Evolutionary conservation across 2,113 vertebrate genomes (phyloP), one percentile per base, ranked within the genome.

Genomic region (Oryzias woworae): DNA sequence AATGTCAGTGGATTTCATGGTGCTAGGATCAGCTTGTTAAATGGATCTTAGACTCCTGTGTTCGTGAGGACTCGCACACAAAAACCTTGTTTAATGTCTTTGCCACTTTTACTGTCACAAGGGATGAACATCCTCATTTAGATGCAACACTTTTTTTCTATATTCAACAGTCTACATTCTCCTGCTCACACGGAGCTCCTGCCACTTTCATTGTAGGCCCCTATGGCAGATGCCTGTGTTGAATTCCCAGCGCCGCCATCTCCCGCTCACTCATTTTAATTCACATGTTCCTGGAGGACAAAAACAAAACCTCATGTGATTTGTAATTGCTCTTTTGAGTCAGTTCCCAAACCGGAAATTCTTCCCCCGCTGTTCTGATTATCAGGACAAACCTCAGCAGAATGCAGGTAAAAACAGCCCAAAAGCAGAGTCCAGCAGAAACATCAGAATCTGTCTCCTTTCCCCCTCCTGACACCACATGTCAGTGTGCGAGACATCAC

Each of bases 41-140:
- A 36, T 36, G 26, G 26, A 28, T 4, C 26, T 28, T 28, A 28
- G 26, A 28, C 26, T 4, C 26, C 26, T 6, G 36, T 36, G 36
- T 36, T 36, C 2, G 36, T 36, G 36, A 8, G 36, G 36, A 36
- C 36, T 36, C 36, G 44, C 41, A 58, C 61, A 71, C 77, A 62
- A 55, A 62, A 47, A 58, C 58, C 57, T 75, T 58, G 63, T 81
- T 5, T 28, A 28, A 28, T 28, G 26, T 28, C 26, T 28, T 28
- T 28, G 26, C 26, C 26, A 28, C 26, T 28, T 28, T 72, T 72
- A 72, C 66, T 1, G 14, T 59, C 36, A 73, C 76, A 62, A 79
- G 44, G 66, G 15, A 4, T 63, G 83, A 77, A 71, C 80, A 77
- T 86, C 78, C 62, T 88, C 62, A 84, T 87, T 85, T 80, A 17